A percentile compares a stretch with the other conserved stretches of the same genome.
Conservation (phyloP, 2,797 vertebrate species). For the Manis pentadactyla region DNA sequence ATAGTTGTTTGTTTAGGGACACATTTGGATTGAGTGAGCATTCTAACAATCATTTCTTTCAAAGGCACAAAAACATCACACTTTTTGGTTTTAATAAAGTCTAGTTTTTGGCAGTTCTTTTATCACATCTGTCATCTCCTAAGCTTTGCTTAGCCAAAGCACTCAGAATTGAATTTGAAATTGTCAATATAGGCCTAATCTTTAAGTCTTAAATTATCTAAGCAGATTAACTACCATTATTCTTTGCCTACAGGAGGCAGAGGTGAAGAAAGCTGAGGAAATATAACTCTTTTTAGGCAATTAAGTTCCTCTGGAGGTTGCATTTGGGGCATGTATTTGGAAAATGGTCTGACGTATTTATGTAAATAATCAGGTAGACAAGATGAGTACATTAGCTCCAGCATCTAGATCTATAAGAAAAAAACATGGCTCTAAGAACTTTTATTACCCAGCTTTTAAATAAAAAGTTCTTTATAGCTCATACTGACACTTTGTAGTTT, state of each 20-base stretch:
- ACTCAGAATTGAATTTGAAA: conserved; percentile 82
- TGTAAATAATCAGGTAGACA: conserved; percentile 55
- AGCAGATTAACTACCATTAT: conserved; percentile 64
- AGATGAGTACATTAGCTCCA: neutral
- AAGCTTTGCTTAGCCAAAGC: conserved; percentile 81
- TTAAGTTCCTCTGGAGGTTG: conserved; percentile 58
- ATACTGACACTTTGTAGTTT: conserved; percentile 51
- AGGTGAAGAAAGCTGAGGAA: conserved; percentile 57
- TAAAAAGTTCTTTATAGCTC: conserved; percentile 32
- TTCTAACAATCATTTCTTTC: conserved; percentile 73
- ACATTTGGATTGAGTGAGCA: conserved; percentile 62
- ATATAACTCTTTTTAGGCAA: conserved; percentile 58
- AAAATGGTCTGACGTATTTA: conserved; percentile 47
- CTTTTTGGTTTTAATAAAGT: conserved; percentile 76
- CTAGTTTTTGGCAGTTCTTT: conserved; percentile 78
- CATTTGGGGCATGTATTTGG: neutral
- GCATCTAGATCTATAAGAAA: neutral
- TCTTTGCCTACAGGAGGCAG: neutral
- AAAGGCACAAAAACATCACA: conserved; percentile 71
- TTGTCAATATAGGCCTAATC: conserved; percentile 76
- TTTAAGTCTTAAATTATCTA: conserved; percentile 73
- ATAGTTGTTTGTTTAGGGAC: conserved; percentile 75
- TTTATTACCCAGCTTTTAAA: conserved; percentile 8
- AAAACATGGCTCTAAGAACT: neutral
- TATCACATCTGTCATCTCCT: conserved; percentile 79